Evolutionary conservation across 2,113 vertebrate species (phyloP).

Genomic region (Paramisgurnus dabryanus): DNA sequence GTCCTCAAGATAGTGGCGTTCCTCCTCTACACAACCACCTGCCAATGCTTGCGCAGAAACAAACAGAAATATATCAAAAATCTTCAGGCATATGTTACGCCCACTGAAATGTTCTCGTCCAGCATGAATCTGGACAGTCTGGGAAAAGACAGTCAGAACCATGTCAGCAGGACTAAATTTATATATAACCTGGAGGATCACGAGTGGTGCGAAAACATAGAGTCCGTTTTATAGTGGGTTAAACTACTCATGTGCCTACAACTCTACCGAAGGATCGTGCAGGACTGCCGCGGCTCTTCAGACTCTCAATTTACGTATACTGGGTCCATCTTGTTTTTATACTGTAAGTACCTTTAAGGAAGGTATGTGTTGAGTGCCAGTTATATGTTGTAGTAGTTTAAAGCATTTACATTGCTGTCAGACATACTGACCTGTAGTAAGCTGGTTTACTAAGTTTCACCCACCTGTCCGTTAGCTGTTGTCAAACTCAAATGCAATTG

Average conservation of each 20-base stretch:
- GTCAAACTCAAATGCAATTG: conserved; percentile 42
- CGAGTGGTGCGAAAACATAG: conserved; percentile 98
- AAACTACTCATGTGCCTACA: conserved; percentile 37
- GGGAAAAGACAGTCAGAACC: conserved; percentile 81
- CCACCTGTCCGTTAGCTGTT: conserved; percentile 47
- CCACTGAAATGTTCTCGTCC: conserved; percentile 92
- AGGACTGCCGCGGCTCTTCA: conserved; percentile 41
- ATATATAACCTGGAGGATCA: conserved; percentile 98
- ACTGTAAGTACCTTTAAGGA: conserved; percentile 49
- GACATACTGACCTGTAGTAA: conserved; percentile 16
- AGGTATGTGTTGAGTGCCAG: conserved; percentile 58
- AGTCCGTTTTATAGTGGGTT: conserved; percentile 92
- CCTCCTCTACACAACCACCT: conserved; percentile 91
- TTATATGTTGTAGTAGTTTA: conserved; percentile 58
- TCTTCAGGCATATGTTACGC: conserved; percentile 85
- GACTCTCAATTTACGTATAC: conserved; percentile 48
- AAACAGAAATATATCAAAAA: conserved; percentile 95
- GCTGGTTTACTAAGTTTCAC: conserved; percentile 40
- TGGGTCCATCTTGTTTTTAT: conserved; percentile 62
- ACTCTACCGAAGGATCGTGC: conserved; percentile 52
- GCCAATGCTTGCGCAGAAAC: conserved; percentile 94
- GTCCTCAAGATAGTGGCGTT: conserved; percentile 92
- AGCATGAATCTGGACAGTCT: conserved; percentile 87
- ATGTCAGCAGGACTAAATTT: conserved; percentile 91
- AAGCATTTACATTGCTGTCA: conserved; percentile 45